Evolutionary conservation across 23 tunicate species (phyloP).

Genomic region (Trididemnum nubilum): DNA sequence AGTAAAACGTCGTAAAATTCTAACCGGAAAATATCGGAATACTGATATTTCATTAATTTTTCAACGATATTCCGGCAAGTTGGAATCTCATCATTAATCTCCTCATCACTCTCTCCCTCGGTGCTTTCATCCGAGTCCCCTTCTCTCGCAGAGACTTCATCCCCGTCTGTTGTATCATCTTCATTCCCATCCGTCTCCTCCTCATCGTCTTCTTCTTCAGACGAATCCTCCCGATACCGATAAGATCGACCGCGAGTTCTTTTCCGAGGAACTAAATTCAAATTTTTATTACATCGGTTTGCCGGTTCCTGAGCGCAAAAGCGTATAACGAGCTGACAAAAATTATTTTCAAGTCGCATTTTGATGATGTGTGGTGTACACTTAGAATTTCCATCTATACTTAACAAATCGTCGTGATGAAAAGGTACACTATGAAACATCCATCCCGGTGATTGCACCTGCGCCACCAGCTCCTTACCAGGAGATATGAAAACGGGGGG

Average conservation of each 20-base stretch:
- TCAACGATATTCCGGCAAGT: conserved; percentile 49
- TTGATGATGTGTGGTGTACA: background rate
- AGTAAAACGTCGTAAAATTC: too few relatives aligned
- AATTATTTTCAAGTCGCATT: too few relatives aligned
- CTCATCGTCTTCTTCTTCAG: conserved; percentile 40
- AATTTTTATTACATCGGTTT: too few relatives aligned
- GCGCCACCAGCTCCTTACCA: too few relatives aligned
- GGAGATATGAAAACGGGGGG: too few relatives aligned
- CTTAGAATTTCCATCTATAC: too few relatives aligned
- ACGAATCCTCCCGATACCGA: conserved; percentile 11
- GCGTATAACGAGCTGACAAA: too few relatives aligned
- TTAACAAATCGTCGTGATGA: too few relatives aligned
- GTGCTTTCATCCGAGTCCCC: conserved; percentile 2
- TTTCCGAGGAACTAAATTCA: background rate
- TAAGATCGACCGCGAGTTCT: conserved; percentile 8
- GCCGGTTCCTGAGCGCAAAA: too few relatives aligned
- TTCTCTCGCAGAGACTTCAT: background rate
- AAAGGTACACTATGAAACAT: too few relatives aligned
- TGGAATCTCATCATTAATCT: conserved; percentile 24
- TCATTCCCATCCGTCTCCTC: conserved; percentile 20
- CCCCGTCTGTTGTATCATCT: conserved; percentile 23
- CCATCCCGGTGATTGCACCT: too few relatives aligned
- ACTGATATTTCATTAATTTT: conserved; percentile 55
- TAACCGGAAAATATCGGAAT: conserved; percentile 62
- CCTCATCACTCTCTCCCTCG: conserved; percentile 24